Base-by-base conservation (phyloP, 2,888 invertebrate genomes). In the Lithodes maja region DNA sequence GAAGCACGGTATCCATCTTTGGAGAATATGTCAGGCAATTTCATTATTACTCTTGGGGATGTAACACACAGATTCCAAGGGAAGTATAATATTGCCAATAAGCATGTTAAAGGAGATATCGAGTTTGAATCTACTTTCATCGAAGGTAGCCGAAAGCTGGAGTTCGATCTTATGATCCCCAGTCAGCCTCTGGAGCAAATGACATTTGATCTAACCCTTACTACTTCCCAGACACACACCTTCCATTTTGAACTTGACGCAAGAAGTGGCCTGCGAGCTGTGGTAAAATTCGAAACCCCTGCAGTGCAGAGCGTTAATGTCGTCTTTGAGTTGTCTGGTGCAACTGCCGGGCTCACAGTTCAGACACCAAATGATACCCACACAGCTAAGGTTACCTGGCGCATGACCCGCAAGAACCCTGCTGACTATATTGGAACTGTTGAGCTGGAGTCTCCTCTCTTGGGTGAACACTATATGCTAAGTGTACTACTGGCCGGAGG, bases 311-410 rank as follows among this genome's bases (percentile, higher is more conserved):
- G 75, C 54, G 9, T 78, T 49, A 82, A 68, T 50, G 50, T 49
- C 15, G 54, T 55, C 77, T 50, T 82, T 7, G 69, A 83, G 49
- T n/a, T 78, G 12, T 33, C 80, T 12, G 17, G 61, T 69, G 55
- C 53, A 15, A 15, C 54, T 7, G 83, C 83, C 52, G 71, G 33
- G 7, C 52, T 89, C 78, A 55, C 55, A 1, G 5, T 89, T 9
- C 77, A 75, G 77, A 89, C 89, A 33, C 86, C 89, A 53, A 15
- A 15, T 15, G 89, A 78, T 33, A 89, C 77, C 5, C 89, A 89
- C 78, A 86, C 75, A 15, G 82, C 71, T 12, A 17, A 53, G 9
- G 71, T 69, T 2, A 78, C 77, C 15, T 89, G 89, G 89, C 77
- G 89, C 53, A 54, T 69, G 55, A 85, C 89, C 12, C 53, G 69